Conservation (phyloP, 2,888 invertebrate species). For the Acrocyrtus sp. region DNA sequence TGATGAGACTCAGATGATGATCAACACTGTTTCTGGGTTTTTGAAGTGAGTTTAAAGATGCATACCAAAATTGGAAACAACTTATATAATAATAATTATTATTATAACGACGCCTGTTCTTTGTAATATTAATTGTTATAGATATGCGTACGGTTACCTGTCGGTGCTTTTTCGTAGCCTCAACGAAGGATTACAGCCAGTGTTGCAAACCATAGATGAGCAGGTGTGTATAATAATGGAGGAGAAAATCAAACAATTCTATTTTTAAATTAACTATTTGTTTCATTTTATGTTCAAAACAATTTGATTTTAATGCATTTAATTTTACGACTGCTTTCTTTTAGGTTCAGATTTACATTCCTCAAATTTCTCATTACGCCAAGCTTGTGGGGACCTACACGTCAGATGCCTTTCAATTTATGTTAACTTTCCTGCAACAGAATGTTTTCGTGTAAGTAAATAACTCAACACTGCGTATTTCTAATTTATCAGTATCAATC, state of each 20-base stretch:
- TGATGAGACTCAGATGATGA: slow-evolving; percentile 54
- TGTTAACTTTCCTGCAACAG: slow-evolving; percentile 53
- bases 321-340: not conserved
- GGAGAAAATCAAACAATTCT: too few relatives aligned
- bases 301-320: not conserved
- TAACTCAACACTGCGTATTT: not conserved
- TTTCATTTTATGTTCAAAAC: too few relatives aligned
- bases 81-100: too few relatives aligned
- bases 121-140: slow-evolving; percentile 11
- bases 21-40: slow-evolving; percentile 28
- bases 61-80: too few relatives aligned
- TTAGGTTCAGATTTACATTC: slow-evolving; percentile 63
- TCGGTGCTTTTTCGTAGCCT: slow-evolving; percentile 61
- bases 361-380: slow-evolving; percentile 56
- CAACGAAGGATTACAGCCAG: slow-evolving; percentile 62
- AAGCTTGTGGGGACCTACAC: slow-evolving; percentile 36
- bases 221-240: too few relatives aligned
- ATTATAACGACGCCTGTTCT: too few relatives aligned
- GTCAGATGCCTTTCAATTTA: slow-evolving; percentile 17
- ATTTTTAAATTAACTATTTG: too few relatives aligned
- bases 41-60: slow-evolving; percentile 56
- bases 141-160: slow-evolving; percentile 50
- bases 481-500: too few relatives aligned
- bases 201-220: slow-evolving; percentile 62
- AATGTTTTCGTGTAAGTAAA: slow-evolving; percentile 62